Conservation (phyloP, 2,113 vertebrate genomes). For the Ceyx melanurus region DNA sequence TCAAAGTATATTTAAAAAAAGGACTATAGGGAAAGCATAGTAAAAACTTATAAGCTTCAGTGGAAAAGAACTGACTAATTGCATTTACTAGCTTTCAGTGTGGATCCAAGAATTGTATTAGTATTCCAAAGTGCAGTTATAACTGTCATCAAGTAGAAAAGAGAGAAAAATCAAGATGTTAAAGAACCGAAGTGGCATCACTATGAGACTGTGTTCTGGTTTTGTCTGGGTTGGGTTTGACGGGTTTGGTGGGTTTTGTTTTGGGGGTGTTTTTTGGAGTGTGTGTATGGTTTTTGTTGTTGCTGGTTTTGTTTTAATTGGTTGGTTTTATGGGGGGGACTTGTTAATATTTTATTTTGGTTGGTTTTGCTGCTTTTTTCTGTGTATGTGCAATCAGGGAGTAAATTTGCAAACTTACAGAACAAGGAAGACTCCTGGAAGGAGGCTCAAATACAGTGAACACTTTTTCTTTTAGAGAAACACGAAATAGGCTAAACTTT, state of each 20-base stretch:
- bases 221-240: background rate
- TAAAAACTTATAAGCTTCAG: background rate
- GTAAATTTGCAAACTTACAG: background rate
- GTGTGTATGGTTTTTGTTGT: background rate
- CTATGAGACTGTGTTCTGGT: background rate
- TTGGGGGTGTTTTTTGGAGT: background rate
- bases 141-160: background rate
- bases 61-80: background rate
- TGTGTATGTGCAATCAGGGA: background rate
- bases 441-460: background rate
- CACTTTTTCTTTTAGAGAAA: background rate
- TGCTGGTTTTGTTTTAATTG: too few relatives aligned
- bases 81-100: background rate
- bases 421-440: background rate
- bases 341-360: background rate
- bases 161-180: background rate
- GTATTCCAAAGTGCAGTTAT: background rate
- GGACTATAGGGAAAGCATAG: background rate
- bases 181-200: background rate
- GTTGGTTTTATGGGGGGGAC: too few relatives aligned
- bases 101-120: background rate
- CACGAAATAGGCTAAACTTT: background rate
- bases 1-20: background rate
- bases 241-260: background rate
- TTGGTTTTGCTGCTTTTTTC: background rate